phyloP scores from a whole-genome alignment of 2,113 vertebrate species.

The Okapia johnstoni region DNA sequence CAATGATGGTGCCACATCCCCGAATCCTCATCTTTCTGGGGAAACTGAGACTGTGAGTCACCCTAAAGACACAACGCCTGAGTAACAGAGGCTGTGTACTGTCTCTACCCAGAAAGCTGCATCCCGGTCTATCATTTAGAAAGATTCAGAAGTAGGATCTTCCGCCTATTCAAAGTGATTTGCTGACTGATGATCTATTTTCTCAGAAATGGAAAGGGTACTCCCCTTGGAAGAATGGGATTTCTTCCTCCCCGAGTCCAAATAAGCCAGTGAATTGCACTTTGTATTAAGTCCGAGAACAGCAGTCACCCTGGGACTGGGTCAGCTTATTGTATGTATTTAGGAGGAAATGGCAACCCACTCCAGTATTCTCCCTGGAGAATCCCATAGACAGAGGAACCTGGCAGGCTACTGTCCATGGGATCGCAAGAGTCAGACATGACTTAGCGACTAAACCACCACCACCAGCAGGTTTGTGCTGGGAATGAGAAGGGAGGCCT shows the following conservation, averaged over 20 bases:
- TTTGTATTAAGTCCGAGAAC: not conserved
- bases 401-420: not conserved
- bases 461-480: not conserved
- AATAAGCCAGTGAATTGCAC: not conserved
- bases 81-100: fast-evolving
- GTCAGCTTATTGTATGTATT: not conserved
- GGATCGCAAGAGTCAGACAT: fast-evolving
- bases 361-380: not conserved
- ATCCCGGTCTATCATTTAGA: not conserved
- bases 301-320: not conserved
- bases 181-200: not conserved
- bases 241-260: not conserved
- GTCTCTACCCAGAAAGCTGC: fast-evolving
- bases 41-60: not conserved
- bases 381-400: not conserved
- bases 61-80: no score
- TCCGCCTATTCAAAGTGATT: not conserved
- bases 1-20: fast-evolving
- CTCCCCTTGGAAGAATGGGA: not conserved
- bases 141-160: not conserved
- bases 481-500: no score
- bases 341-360: not conserved
- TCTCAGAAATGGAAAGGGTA: not conserved
- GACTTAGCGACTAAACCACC: not conserved
- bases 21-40: fast-evolving